These are phyloP conservation scores for Lampris megalopsis DNA, from an alignment of 2,113 vertebrate genomes.

Conservation along the genomic window DNA sequence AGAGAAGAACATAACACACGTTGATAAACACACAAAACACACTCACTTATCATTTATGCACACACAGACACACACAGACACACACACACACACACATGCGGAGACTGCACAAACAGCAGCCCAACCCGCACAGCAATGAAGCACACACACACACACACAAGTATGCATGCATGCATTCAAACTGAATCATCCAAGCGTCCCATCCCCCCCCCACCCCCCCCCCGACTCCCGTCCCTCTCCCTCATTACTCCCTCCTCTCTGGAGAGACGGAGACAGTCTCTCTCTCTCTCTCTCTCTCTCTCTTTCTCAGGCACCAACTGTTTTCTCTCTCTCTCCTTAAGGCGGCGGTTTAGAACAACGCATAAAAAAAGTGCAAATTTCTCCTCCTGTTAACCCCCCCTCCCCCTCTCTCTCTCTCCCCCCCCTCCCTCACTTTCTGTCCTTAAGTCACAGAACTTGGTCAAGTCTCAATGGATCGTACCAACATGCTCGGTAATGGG, in stretches of 20 bases:
- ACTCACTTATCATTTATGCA: slow-evolving; percentile 38
- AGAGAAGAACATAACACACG: slow-evolving; percentile 34
- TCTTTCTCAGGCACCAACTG: slow-evolving; percentile 36
- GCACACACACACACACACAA: slow-evolving; percentile 28
- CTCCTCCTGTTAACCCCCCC: background rate
- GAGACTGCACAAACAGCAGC: slow-evolving; percentile 42
- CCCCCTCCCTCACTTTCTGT: background rate
- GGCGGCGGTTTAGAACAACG: slow-evolving; percentile 55
- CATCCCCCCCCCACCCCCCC: slow-evolving; percentile 6
- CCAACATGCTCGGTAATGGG: slow-evolving; percentile 34
- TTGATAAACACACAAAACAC: slow-evolving; percentile 41
- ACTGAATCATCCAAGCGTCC: slow-evolving; percentile 63
- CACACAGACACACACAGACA: slow-evolving; percentile 44
- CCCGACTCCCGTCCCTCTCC: background rate
- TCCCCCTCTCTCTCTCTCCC: background rate
- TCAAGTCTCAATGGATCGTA: slow-evolving; percentile 56
- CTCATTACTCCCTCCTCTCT: slow-evolving; percentile 42
- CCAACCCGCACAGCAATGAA: slow-evolving; percentile 18
- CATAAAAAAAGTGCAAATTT: slow-evolving; percentile 61
- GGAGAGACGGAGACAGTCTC: slow-evolving; percentile 22
- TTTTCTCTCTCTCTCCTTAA: slow-evolving; percentile 44
- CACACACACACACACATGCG: slow-evolving; percentile 38
- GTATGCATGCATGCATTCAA: slow-evolving; percentile 66
- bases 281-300: slow-evolving; percentile 30
- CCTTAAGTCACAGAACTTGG: slow-evolving; percentile 39